These are phyloP conservation scores for Ammodytes dubius DNA, from an alignment of 2,113 vertebrate genomes.

Conservation along the genomic window DNA sequence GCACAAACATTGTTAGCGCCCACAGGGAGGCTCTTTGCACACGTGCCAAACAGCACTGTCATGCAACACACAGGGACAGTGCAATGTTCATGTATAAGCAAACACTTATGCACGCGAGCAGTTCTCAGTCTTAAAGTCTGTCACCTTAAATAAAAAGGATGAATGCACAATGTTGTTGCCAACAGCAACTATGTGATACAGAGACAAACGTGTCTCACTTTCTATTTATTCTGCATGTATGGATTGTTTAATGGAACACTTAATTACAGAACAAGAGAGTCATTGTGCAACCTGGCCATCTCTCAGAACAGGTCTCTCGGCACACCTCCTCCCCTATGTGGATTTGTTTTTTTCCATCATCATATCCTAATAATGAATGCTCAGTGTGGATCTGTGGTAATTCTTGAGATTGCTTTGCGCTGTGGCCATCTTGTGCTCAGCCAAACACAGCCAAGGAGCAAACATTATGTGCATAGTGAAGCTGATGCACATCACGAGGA, in stretches of 20 bases:
- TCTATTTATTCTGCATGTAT: constrained; percentile 24
- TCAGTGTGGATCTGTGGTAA: constrained; percentile 40
- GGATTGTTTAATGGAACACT: constrained; percentile 6
- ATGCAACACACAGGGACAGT: constrained; percentile 29
- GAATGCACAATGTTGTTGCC: constrained; percentile 5
- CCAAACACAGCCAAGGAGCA: constrained; percentile 40
- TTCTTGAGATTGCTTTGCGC: constrained; percentile 46
- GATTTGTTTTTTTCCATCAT: not conserved
- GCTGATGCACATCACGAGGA: constrained; percentile 19
- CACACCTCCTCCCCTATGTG: not conserved
- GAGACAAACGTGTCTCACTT: constrained; percentile 10
- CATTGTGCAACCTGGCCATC: not conserved
- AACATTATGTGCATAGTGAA: constrained; percentile 27
- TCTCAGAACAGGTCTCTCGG: constrained; percentile 10
- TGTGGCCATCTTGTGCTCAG: constrained; percentile 60
- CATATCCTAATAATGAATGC: constrained; percentile 31
- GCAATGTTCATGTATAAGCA: constrained; percentile 10
- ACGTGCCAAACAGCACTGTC: constrained; percentile 51
- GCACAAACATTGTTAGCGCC: constrained; percentile 57
- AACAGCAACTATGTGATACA: constrained; percentile 6
- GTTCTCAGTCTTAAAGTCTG: not conserved
- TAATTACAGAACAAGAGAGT: constrained; percentile 24
- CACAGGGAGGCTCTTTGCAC: constrained; percentile 58
- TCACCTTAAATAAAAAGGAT: constrained; percentile 6
- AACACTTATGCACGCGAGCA: not conserved